A percentile compares a stretch with the other conserved stretches of the same genome.
These are phyloP conservation scores for Redunca redunca DNA, from an alignment of 2,113 vertebrate species.

Conservation along the genomic window DNA sequence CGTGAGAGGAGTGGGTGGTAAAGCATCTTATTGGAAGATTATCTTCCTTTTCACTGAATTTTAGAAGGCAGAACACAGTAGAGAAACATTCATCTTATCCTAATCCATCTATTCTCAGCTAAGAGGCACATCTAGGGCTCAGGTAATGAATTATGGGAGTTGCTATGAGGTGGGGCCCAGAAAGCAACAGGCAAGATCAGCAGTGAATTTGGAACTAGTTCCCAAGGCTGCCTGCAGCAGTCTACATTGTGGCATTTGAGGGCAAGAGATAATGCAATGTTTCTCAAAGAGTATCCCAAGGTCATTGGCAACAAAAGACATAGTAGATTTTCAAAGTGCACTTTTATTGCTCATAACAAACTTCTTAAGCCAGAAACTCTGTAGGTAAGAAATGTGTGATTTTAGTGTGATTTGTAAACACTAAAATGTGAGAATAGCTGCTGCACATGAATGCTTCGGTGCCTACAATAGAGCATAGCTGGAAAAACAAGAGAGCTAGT, in stretches of 20 bases:
- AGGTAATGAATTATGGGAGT: not conserved
- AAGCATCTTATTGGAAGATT: not conserved
- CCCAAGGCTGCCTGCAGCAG: rapidly evolving
- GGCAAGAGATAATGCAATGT: not conserved
- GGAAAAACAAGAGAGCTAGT: not conserved
- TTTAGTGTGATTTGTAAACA: not conserved
- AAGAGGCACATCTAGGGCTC: not conserved
- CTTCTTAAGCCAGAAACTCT: not conserved
- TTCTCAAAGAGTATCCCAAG: not conserved
- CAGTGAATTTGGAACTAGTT: not conserved
- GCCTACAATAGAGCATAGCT: not conserved
- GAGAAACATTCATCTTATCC: not conserved
- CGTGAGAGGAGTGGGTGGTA: not conserved
- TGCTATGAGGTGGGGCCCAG: rapidly evolving
- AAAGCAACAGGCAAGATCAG: not conserved
- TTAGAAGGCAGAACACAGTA: not conserved
- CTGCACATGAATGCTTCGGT: not conserved
- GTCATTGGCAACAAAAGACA: not conserved
- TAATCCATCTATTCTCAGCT: not conserved
- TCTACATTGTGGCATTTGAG: not conserved
- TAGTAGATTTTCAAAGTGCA: not conserved
- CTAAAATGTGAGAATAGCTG: not conserved
- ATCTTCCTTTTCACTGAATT: not conserved
- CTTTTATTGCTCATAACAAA: not conserved
- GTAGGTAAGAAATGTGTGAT: not conserved